Percentiles rank a stretch among this genome's conserved stretches.
Conservation (phyloP, 2,888 invertebrate species). For the Podotricha telesiphe region DNA sequence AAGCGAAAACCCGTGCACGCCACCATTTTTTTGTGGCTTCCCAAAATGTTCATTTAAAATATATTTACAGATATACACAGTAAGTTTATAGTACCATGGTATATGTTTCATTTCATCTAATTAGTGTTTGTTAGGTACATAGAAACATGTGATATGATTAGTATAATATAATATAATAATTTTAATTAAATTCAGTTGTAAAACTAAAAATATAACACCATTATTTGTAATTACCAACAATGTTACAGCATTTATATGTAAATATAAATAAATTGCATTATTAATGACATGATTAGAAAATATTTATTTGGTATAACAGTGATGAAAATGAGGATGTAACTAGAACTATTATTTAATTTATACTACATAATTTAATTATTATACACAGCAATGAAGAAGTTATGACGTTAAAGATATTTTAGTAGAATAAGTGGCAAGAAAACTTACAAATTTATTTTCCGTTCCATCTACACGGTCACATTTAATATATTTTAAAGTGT, state of each 20-base stretch:
- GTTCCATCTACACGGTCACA: background rate
- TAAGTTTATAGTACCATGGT: background rate
- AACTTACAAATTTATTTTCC: background rate
- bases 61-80: background rate
- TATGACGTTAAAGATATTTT: background rate
- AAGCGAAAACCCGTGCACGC: constrained; percentile 52
- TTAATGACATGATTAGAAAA: too few relatives aligned
- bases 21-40: constrained; percentile 62
- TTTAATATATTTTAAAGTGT: background rate
- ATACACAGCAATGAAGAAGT: background rate
- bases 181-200: too few relatives aligned
- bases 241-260: too few relatives aligned
- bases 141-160: too few relatives aligned
- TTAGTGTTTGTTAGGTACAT: too few relatives aligned
- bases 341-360: constrained; percentile 4
- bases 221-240: too few relatives aligned
- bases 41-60: constrained; percentile 29
- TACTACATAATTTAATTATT: background rate
- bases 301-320: too few relatives aligned
- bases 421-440: background rate
- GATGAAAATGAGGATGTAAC: background rate
- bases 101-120: background rate
- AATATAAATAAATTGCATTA: too few relatives aligned
- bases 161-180: too few relatives aligned
- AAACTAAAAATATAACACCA: too few relatives aligned